Percentiles rank a stretch among this genome's conserved stretches.
These are phyloP conservation scores for Sepiola atlantica DNA, from an alignment of 2,888 invertebrate genomes.

Conservation along the genomic window DNA sequence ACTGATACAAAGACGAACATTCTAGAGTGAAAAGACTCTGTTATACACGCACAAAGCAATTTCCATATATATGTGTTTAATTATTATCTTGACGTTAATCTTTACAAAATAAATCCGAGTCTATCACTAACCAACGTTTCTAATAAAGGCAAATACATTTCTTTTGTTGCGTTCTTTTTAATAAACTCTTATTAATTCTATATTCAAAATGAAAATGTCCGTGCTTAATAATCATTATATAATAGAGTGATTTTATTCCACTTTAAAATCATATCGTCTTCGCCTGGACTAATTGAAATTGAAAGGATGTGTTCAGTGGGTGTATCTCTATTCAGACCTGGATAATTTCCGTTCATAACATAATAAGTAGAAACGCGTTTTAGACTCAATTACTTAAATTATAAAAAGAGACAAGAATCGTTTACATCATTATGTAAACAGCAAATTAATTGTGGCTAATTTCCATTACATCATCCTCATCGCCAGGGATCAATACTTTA, in stretches of 20 bases:
- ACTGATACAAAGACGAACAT: too few species aligned
- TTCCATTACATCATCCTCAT: neutral
- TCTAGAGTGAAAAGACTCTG: too few species aligned
- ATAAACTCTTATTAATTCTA: neutral
- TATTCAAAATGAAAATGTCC: neutral
- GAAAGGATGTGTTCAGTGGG: neutral
- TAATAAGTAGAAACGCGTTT: neutral
- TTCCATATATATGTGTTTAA: neutral
- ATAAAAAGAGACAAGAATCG: neutral
- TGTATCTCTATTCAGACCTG: neutral
- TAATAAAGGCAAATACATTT: neutral
- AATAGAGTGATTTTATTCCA: neutral
- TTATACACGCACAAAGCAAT: too few species aligned
- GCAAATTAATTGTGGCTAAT: neutral
- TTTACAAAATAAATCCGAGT: neutral
- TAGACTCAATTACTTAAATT: neutral
- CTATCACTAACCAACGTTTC: neutral
- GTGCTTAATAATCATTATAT: neutral
- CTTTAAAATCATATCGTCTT: neutral
- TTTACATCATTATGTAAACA: neutral
- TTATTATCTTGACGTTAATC: neutral
- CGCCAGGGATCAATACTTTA: neutral
- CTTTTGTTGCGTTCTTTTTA: neutral
- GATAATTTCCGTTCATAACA: conserved; percentile 32
- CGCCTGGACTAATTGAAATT: neutral